Conservation (phyloP, 2,113 vertebrate genomes). For the Microcebus murinus region DNA sequence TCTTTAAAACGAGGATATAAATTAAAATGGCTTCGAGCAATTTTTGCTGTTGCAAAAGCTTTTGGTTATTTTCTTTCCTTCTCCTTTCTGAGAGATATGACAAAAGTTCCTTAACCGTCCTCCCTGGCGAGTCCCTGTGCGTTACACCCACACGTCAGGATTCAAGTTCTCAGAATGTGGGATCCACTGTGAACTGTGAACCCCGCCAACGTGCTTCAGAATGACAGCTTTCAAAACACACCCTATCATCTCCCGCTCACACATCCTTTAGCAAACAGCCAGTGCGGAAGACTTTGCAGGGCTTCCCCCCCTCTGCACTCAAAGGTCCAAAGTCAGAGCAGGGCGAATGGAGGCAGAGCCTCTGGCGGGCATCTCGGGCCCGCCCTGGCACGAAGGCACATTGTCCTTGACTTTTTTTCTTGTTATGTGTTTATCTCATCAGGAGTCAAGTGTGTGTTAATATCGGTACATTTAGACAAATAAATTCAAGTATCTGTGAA, state of each 20-base stretch:
- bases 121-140: neutral
- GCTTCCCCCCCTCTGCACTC: neutral
- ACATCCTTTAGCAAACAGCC: neutral
- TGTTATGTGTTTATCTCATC: neutral
- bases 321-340: neutral
- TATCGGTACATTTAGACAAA: neutral
- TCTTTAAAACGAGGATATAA: neutral
- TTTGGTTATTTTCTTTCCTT: neutral
- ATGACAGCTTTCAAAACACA: neutral
- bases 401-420: neutral
- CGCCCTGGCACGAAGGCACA: neutral
- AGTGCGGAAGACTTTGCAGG: neutral
- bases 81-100: neutral
- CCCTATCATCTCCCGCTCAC: neutral
- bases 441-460: neutral
- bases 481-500: neutral
- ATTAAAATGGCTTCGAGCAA: neutral
- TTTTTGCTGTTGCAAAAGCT: neutral
- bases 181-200: rapidly evolving
- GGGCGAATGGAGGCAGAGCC: neutral
- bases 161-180: neutral
- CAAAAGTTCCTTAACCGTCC: neutral
- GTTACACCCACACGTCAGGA: neutral
- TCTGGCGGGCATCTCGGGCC: rapidly evolving
- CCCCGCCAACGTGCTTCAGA: neutral